Conservation (phyloP, 2,113 vertebrate genomes). For the Chloroceryle aenea region DNA sequence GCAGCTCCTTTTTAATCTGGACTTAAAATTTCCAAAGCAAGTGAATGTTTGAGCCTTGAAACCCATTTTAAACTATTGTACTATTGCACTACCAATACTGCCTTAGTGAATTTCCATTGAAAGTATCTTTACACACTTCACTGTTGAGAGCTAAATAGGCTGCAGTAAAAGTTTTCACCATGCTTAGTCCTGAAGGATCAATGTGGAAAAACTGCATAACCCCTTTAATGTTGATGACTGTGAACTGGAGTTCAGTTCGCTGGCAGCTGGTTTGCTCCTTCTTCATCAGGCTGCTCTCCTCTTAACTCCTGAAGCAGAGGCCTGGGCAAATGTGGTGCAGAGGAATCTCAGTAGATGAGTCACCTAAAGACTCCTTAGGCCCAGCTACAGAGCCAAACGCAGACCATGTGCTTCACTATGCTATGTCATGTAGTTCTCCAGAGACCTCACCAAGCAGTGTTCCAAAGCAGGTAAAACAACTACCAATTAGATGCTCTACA, state of each 20-base stretch:
- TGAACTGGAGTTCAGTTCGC: neutral
- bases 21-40: neutral
- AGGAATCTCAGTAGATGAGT: neutral
- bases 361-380: neutral
- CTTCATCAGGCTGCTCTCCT: neutral
- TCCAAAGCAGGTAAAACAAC: neutral
- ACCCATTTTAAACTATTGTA: neutral
- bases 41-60: neutral
- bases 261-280: neutral
- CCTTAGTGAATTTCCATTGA: neutral
- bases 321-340: fast-evolving
- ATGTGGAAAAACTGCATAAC: neutral
- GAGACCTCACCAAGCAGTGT: neutral
- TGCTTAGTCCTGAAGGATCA: neutral
- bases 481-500: neutral
- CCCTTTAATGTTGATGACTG: neutral
- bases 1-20: neutral
- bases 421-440: neutral
- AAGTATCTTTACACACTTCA: neutral
- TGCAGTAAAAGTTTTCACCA: neutral
- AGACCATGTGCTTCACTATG: neutral
- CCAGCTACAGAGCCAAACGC: neutral
- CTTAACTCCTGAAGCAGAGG: neutral
- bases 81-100: neutral
- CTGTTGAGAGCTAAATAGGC: neutral